These are phyloP conservation scores for Hirtodrosophila confusa DNA, from an alignment of 2,888 invertebrate genomes.

Conservation along the genomic window DNA sequence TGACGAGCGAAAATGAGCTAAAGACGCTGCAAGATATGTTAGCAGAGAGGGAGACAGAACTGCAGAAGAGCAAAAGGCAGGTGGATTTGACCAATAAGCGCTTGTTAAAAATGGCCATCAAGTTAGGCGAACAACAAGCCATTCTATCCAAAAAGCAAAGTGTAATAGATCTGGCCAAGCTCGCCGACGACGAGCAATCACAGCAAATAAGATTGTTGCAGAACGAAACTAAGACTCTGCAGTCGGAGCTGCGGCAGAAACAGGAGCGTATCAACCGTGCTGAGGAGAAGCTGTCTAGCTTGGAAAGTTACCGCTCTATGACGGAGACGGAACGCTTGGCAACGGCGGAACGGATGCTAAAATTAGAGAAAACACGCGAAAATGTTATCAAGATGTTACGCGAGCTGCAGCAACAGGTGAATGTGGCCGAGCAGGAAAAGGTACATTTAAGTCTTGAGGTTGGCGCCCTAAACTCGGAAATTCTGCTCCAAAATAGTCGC, in stretches of 20 bases:
- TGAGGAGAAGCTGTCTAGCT: constrained; percentile 11
- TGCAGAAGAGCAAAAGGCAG: constrained; percentile 18
- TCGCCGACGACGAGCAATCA: constrained; percentile 7
- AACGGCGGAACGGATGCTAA: constrained; percentile 60
- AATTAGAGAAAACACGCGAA: constrained; percentile 66
- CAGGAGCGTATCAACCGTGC: constrained; percentile 18
- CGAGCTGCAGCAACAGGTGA: constrained; percentile 57
- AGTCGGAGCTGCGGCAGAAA: constrained; percentile 13
- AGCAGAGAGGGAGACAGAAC: constrained; percentile 9
- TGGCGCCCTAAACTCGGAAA: constrained; percentile 68
- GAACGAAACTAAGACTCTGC: constrained; percentile 20
- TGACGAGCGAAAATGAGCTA: constrained; percentile 8
- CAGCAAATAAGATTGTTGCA: constrained; percentile 20
- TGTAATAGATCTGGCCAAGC: constrained; percentile 20
- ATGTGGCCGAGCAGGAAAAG: constrained; percentile 60
- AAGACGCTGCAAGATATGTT: not conserved
- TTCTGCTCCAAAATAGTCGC: constrained; percentile 25
- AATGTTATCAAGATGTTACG: constrained; percentile 62
- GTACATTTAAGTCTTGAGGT: constrained; percentile 70
- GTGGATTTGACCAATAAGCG: constrained; percentile 27
- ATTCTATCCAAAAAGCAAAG: constrained; percentile 14
- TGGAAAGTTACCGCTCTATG: constrained; percentile 11
- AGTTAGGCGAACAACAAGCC: constrained; percentile 37
- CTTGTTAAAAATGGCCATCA: constrained; percentile 24
- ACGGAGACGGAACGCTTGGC: constrained; percentile 22